Evolutionary conservation across 1,140 invertebrate genomes (phyloP).

Genomic region (Drosophila kohkoa): DNA sequence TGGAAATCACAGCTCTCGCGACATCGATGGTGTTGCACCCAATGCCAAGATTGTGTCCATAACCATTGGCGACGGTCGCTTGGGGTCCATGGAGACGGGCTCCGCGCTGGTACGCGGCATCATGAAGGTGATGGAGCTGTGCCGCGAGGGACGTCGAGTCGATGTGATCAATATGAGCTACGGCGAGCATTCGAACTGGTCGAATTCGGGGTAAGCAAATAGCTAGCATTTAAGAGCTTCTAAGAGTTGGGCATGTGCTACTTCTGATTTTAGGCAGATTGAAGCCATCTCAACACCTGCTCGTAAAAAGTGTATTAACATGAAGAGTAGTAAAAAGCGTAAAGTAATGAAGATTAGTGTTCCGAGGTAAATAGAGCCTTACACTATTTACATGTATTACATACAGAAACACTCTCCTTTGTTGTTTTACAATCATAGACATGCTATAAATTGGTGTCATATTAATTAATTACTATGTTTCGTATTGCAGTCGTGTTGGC

Average conservation of each 20-base stretch:
- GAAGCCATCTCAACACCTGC: conserved; percentile 10
- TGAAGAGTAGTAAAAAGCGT: conserved; percentile 23
- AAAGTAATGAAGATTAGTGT: conserved; percentile 29
- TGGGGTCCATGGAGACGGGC: conserved; percentile 98
- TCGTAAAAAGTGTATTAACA: not conserved
- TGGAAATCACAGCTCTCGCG: conserved; percentile 95
- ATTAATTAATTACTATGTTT: not conserved
- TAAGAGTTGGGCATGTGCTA: conserved; percentile 15
- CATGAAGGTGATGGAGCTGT: conserved; percentile 92
- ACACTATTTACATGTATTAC: too few relatives aligned
- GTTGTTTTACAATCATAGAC: not conserved
- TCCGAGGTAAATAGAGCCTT: conserved; percentile 25
- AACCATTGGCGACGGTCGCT: conserved; percentile 95
- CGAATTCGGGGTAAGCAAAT: conserved; percentile 91
- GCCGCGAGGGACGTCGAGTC: conserved; percentile 87
- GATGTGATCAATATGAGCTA: conserved; percentile 99
- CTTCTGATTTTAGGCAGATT: conserved; percentile 41
- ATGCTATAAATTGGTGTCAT: too few relatives aligned
- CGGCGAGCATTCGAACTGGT: conserved; percentile 97
- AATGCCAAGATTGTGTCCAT: conserved; percentile 98
- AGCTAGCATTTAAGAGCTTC: conserved; percentile 35
- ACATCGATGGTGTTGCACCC: conserved; percentile 97
- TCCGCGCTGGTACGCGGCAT: conserved; percentile 96
- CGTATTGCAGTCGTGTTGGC: conserved; percentile 89
- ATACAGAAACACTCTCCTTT: not conserved